Evolutionary conservation across 2,113 vertebrate genomes (phyloP).

Genomic region (Zosterops borbonicus): DNA sequence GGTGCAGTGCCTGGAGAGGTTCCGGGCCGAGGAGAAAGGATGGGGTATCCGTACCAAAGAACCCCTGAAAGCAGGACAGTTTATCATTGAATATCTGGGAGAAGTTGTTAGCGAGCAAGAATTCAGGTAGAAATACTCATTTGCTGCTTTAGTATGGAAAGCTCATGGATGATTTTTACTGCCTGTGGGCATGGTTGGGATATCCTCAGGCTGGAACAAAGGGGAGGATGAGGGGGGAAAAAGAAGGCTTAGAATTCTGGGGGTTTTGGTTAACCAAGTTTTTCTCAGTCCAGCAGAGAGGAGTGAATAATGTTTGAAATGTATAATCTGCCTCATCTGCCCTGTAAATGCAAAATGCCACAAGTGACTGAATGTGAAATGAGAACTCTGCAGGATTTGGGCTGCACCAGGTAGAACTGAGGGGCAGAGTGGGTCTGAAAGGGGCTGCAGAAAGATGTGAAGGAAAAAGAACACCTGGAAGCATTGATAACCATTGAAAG

Average conservation of each 20-base stretch:
- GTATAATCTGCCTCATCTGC: neutral
- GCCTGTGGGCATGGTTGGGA: neutral
- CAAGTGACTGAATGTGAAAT: neutral
- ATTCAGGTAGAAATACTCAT: constrained; percentile 81
- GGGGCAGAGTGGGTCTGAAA: neutral
- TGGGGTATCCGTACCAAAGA: constrained; percentile 99
- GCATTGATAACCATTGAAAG: neutral
- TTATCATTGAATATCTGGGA: constrained; percentile 98
- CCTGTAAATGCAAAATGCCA: neutral
- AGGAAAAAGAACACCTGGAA: neutral
- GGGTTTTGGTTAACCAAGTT: neutral
- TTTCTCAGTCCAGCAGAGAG: neutral
- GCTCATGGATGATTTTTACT: neutral
- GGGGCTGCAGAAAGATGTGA: neutral
- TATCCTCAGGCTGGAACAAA: neutral
- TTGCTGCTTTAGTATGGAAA: neutral
- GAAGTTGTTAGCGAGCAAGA: constrained; percentile 98
- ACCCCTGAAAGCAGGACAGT: constrained; percentile 89
- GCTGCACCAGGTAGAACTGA: neutral
- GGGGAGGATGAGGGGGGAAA: neutral
- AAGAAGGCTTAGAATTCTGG: neutral
- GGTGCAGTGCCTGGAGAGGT: constrained; percentile 96
- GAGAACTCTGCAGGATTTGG: neutral
- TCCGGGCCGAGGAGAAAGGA: constrained; percentile 94
- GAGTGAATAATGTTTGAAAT: neutral